phyloP scores from a whole-genome alignment of 2,797 vertebrate species.

The Discoglossus pictus region DNA sequence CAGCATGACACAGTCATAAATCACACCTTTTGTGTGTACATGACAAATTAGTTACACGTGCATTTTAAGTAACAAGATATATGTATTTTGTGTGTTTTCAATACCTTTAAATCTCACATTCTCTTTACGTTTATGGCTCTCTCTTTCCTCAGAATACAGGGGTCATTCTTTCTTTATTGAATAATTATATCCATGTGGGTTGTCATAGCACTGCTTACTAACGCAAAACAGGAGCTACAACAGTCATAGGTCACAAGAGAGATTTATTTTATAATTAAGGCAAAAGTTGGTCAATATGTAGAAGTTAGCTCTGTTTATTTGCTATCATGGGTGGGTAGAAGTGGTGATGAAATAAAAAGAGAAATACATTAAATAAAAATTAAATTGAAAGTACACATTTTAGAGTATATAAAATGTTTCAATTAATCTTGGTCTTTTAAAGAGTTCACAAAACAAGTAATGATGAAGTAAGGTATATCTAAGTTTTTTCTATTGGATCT shows the following conservation, averaged over 20 bases:
- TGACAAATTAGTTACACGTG: conserved; percentile 14
- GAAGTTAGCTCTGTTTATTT: conserved; percentile 8
- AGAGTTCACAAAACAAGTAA: not conserved
- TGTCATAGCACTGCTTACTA: conserved; percentile 44
- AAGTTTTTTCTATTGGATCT: too few relatives aligned
- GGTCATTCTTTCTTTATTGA: conserved; percentile 38
- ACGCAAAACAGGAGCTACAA: conserved; percentile 43
- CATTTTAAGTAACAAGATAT: conserved; percentile 37
- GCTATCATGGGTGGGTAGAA: conserved; percentile 6
- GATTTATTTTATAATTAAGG: conserved; percentile 36
- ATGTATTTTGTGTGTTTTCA: conserved; percentile 18
- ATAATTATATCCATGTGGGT: conserved; percentile 52
- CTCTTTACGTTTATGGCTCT: conserved; percentile 27
- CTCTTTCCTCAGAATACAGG: conserved; percentile 27
- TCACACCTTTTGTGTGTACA: conserved; percentile 3
- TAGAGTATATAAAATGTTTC: too few relatives aligned
- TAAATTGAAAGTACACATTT: too few relatives aligned
- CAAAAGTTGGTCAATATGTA: conserved; percentile 24
- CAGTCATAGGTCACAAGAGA: conserved; percentile 16
- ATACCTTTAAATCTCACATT: conserved; percentile 37
- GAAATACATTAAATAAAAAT: not conserved
- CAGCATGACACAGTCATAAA: conserved; percentile 5
- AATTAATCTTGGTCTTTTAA: too few relatives aligned
- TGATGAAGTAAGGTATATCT: too few relatives aligned
- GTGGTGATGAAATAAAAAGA: conserved; percentile 8